Evolutionary conservation across 2,888 invertebrate genomes (phyloP).

Genomic region (Lithophane leautieri): DNA sequence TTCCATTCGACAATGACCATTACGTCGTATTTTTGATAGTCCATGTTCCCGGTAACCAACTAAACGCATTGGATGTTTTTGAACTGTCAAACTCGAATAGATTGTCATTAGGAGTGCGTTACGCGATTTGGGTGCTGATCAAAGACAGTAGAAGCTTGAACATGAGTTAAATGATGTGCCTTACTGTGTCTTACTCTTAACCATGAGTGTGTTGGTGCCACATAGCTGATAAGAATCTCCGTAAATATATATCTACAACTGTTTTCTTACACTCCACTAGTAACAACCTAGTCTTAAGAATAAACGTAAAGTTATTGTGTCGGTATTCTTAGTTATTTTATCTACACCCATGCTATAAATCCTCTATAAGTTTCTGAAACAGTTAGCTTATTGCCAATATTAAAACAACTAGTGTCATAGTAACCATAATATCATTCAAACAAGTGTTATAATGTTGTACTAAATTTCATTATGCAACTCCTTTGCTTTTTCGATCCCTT

Average conservation of each 20-base stretch:
- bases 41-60: background rate
- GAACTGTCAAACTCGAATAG: background rate
- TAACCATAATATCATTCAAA: no score
- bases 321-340: slow-evolving; percentile 48
- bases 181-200: slow-evolving; percentile 70
- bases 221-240: slow-evolving; percentile 82
- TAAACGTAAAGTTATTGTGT: slow-evolving; percentile 52
- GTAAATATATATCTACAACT: slow-evolving; percentile 64
- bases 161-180: slow-evolving; percentile 67
- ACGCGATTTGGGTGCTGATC: background rate
- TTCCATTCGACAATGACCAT: background rate
- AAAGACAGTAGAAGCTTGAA: slow-evolving; percentile 39
- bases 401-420: no score
- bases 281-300: slow-evolving; percentile 74
- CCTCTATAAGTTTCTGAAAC: no score
- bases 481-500: no score
- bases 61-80: background rate
- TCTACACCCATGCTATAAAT: no score
- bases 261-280: slow-evolving; percentile 79
- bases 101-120: slow-evolving; percentile 10
- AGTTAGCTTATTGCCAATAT: no score
- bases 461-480: no score
- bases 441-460: no score
- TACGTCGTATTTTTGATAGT: background rate
- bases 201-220: slow-evolving; percentile 74